phyloP scores from a whole-genome alignment of 2,797 vertebrate species.

The Thalassophryne amazonica region DNA sequence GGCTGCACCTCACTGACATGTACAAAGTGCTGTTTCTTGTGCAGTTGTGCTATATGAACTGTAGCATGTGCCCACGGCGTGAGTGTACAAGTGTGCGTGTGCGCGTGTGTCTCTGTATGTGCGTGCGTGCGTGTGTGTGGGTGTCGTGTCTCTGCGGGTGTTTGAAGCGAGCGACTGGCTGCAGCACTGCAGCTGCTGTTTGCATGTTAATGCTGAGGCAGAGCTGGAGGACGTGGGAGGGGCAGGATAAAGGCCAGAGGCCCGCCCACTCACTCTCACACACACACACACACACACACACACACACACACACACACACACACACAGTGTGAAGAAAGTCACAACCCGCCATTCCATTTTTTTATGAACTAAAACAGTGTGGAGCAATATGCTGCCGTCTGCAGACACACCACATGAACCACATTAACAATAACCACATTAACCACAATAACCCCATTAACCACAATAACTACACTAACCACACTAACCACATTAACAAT shows the following conservation, averaged over 20 bases:
- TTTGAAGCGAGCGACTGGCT: constrained; percentile 69
- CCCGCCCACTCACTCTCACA: constrained; percentile 68
- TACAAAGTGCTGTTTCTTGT: constrained; percentile 50
- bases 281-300: constrained; percentile 39
- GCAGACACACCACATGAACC: too few species aligned
- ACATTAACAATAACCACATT: too few species aligned
- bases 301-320: constrained; percentile 23
- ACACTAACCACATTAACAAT: too few species aligned
- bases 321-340: neutral
- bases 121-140: constrained; percentile 34
- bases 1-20: constrained; percentile 60
- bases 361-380: too few species aligned
- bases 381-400: too few species aligned
- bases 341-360: constrained; percentile 58
- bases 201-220: constrained; percentile 79
- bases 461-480: too few species aligned
- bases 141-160: constrained; percentile 52
- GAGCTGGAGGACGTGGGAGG: constrained; percentile 78
- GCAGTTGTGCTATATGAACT: constrained; percentile 50
- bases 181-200: constrained; percentile 69
- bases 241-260: constrained; percentile 77
- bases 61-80: constrained; percentile 37
- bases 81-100: constrained; percentile 6
- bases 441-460: too few species aligned
- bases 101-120: constrained; percentile 23